These are phyloP conservation scores for Rotaria macrura DNA, from an alignment of 2,888 invertebrate species.

Conservation along the genomic window DNA sequence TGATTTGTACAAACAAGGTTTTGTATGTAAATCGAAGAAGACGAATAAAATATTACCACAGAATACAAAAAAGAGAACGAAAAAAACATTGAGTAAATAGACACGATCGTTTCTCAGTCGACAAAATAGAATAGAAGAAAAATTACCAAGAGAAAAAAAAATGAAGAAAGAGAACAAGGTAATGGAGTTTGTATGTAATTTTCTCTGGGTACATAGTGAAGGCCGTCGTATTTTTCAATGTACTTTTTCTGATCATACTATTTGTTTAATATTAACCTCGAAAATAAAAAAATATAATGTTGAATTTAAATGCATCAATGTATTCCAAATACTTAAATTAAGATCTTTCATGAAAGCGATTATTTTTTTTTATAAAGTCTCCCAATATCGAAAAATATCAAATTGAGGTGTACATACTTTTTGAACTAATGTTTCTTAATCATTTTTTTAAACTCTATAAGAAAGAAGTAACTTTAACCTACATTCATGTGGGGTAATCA, in stretches of 20 bases:
- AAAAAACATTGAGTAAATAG: not conserved
- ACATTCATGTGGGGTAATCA: not conserved
- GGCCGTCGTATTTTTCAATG: not conserved
- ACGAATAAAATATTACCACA: not conserved
- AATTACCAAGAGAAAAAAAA: not conserved
- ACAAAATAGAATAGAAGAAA: not conserved
- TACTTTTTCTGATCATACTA: not conserved
- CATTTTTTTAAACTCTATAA: no score
- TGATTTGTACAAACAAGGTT: not conserved
- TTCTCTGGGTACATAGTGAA: not conserved
- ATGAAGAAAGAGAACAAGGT: not conserved
- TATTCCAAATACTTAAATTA: no score
- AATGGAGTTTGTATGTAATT: not conserved
- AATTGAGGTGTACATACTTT: no score
- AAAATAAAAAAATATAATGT: no score
- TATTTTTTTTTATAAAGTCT: no score
- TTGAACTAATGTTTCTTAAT: not conserved
- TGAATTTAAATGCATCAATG: no score
- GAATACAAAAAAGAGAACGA: not conserved
- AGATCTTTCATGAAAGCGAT: not conserved
- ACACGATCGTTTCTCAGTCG: not conserved
- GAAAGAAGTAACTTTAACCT: not conserved
- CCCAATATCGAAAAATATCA: no score
- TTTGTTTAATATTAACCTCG: not conserved
- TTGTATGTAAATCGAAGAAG: not conserved